A percentile compares a stretch with the other conserved stretches of the same genome.
Conservation (phyloP, 2,888 invertebrate genomes). For the Marronus borbonicus region DNA sequence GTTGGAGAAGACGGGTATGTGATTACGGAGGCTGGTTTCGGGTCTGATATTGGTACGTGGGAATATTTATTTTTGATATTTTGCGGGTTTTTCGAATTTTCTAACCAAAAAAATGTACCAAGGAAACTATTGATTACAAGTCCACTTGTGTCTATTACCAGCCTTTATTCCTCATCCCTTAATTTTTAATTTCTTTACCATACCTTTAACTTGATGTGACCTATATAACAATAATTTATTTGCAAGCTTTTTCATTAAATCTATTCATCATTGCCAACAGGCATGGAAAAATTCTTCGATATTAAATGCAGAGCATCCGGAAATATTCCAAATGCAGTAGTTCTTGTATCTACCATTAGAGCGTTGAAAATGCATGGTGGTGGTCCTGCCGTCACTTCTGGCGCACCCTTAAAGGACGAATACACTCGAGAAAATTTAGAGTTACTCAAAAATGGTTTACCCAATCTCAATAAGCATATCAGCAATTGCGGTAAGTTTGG, state of each 20-base stretch:
- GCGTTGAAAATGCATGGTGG: slow-evolving; percentile 99
- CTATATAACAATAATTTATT: background rate
- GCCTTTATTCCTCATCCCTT: too few relatives aligned
- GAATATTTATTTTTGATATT: background rate
- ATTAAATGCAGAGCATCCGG: slow-evolving; percentile 96
- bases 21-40: slow-evolving; percentile 98
- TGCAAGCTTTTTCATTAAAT: background rate
- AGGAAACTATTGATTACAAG: too few relatives aligned
- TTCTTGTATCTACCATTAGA: slow-evolving; percentile 93
- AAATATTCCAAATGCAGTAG: slow-evolving; percentile 88
- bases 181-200: too few relatives aligned
- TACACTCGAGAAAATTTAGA: slow-evolving; percentile 92
- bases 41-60: slow-evolving; percentile 91
- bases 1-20: slow-evolving; percentile 94
- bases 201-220: too few relatives aligned
- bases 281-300: slow-evolving; percentile 98
- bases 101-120: too few relatives aligned
- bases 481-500: slow-evolving; percentile 92
- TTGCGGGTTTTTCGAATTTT: background rate
- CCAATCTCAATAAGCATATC: slow-evolving; percentile 94
- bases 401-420: slow-evolving; percentile 86
- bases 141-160: too few relatives aligned
- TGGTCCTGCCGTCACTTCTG: slow-evolving; percentile 90
- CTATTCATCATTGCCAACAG: slow-evolving; percentile 63
- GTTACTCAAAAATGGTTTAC: slow-evolving; percentile 87